A percentile compares a stretch with the other conserved stretches of the same genome.
Conservation (phyloP, 2,797 vertebrate genomes). For the Tadarida brasiliensis region DNA sequence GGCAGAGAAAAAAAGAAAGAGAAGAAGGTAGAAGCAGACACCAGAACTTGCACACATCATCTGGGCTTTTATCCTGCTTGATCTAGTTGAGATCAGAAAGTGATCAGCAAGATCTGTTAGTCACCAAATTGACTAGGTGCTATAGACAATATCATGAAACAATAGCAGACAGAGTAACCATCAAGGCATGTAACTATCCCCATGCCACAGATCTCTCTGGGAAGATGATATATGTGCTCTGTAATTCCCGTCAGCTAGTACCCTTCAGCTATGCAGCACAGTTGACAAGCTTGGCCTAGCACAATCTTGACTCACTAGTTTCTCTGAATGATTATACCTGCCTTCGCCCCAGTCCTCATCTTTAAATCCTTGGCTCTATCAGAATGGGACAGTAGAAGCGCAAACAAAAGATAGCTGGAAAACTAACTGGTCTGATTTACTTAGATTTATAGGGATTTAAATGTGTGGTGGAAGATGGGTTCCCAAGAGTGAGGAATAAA, state of each 20-base stretch:
- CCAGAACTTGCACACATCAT: not conserved
- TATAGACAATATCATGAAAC: conserved; percentile 18
- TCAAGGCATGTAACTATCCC: not conserved
- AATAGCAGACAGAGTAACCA: not conserved
- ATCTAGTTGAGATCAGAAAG: conserved; percentile 52
- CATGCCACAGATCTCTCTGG: not conserved
- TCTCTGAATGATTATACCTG: not conserved
- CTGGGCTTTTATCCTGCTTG: not conserved
- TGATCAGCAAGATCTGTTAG: conserved; percentile 28
- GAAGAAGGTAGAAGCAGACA: not conserved
- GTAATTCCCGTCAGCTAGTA: not conserved
- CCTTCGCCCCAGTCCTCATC: not conserved
- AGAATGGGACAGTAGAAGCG: not conserved
- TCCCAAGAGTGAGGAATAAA: not conserved
- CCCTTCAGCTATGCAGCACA: not conserved
- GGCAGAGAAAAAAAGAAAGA: not conserved
- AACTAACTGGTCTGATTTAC: not conserved
- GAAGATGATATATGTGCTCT: conserved; percentile 9
- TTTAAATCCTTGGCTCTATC: conserved; percentile 25
- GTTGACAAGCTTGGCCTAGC: not conserved
- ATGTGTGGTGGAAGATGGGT: not conserved
- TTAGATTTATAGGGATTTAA: not conserved
- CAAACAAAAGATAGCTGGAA: not conserved
- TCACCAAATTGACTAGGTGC: not conserved
- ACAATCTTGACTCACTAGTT: not conserved